A percentile compares a stretch with the other conserved stretches of the same genome.
These are phyloP conservation scores for Lasioglossum pauxillum DNA, from an alignment of 2,888 invertebrate genomes.

Conservation along the genomic window DNA sequence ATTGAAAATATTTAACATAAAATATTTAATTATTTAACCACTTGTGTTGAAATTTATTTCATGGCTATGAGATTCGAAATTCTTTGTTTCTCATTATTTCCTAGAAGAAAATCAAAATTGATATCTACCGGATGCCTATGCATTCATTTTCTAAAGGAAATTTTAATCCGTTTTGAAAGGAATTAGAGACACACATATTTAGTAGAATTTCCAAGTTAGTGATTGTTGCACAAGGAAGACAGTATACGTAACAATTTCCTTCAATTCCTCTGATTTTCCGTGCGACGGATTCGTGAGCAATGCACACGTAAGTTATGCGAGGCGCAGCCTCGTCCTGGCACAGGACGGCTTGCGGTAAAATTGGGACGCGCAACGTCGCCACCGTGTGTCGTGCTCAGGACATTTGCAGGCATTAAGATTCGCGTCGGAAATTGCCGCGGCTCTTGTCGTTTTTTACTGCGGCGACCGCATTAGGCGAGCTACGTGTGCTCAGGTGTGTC, in stretches of 20 bases:
- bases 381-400: constrained; percentile 19
- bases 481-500: background rate
- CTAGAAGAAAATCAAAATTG: too few relatives aligned
- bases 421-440: background rate
- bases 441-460: background rate
- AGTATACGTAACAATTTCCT: background rate
- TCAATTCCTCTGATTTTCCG: constrained; percentile 31
- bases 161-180: too few relatives aligned
- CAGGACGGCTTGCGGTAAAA: constrained; percentile 7
- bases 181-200: too few relatives aligned
- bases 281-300: constrained; percentile 5
- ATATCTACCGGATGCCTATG: too few relatives aligned
- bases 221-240: background rate
- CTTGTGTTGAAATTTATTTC: too few relatives aligned
- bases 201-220: too few relatives aligned
- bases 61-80: too few relatives aligned
- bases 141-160: too few relatives aligned
- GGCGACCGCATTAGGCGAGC: background rate
- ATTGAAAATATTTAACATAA: too few relatives aligned
- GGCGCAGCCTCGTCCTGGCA: constrained; percentile 6
- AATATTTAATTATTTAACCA: too few relatives aligned
- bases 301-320: constrained; percentile 11
- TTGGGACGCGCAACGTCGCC: constrained; percentile 23
- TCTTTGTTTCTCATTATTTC: too few relatives aligned
- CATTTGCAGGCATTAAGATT: constrained; percentile 17